phyloP scores from a whole-genome alignment of 2,797 vertebrate species.

The Mus caroli region DNA sequence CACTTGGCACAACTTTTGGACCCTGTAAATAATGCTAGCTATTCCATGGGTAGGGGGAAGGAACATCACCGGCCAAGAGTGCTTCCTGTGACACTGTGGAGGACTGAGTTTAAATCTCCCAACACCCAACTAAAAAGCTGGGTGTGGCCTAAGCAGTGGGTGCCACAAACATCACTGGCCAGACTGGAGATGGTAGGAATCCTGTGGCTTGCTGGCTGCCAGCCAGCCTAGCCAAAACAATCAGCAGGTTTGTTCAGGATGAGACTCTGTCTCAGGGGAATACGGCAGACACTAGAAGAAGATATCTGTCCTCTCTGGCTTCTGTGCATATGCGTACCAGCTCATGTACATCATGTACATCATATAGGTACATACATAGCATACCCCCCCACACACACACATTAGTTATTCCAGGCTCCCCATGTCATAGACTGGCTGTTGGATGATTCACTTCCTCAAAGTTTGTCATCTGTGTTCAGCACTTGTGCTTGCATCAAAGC shows the following conservation, averaged over 20 bases:
- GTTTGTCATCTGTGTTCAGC: not conserved
- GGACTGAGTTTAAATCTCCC: not conserved
- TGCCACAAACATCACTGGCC: not conserved
- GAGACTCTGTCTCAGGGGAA: not conserved
- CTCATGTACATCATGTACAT: no score
- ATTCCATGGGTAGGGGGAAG: not conserved
- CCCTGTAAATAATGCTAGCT: not conserved
- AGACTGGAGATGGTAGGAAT: not conserved
- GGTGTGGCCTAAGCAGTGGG: not conserved
- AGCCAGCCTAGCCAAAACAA: no score
- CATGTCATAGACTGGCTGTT: not conserved
- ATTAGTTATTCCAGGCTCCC: not conserved
- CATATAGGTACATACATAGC: not conserved
- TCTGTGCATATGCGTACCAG: no score
- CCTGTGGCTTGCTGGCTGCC: not conserved
- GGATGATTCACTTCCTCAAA: not conserved
- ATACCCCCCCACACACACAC: not conserved
- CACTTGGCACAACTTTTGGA: not conserved
- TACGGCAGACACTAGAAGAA: not conserved
- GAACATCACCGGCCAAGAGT: not conserved
- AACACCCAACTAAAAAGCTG: not conserved
- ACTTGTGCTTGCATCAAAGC: not conserved
- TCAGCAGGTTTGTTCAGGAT: not conserved
- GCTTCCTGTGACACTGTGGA: no score
- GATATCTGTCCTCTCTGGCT: not conserved